These are phyloP conservation scores for Heloderma charlesbogerti DNA, from an alignment of 2,113 vertebrate species.

Conservation along the genomic window DNA sequence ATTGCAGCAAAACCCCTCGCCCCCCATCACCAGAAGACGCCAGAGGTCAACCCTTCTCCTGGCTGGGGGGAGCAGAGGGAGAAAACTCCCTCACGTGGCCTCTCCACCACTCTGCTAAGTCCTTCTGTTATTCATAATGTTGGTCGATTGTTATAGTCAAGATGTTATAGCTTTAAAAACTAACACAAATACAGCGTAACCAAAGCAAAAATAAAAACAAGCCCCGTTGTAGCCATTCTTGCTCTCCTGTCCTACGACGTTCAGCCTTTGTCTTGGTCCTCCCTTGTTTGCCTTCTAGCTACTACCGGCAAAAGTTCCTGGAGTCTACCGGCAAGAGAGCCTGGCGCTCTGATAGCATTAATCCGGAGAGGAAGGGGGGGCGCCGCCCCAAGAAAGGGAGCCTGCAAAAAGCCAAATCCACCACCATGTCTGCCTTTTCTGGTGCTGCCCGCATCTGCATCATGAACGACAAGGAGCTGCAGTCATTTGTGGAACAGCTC, in stretches of 20 bases:
- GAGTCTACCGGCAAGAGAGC: slow-evolving; percentile 7
- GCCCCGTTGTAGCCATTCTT: neutral
- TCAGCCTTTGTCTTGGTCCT: neutral
- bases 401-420: slow-evolving; percentile 21
- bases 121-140: neutral
- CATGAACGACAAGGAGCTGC: slow-evolving; percentile 52
- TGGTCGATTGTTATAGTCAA: neutral
- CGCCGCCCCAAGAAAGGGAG: neutral
- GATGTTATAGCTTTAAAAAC: neutral
- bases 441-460: slow-evolving; percentile 39
- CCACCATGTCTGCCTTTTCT: slow-evolving; percentile 20
- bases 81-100: too few species aligned
- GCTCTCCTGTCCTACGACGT: neutral
- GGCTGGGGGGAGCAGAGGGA: neutral
- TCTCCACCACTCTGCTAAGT: neutral
- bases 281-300: slow-evolving; percentile 58
- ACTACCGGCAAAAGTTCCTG: slow-evolving; percentile 67
- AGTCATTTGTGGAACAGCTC: slow-evolving; percentile 41
- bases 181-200: too few species aligned
- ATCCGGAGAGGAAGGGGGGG: neutral
- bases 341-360: neutral
- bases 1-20: neutral
- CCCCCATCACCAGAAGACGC: neutral
- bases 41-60: neutral
- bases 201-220: neutral